A percentile compares a stretch with the other conserved stretches of the same genome.
phyloP scores from a whole-genome alignment of 2,113 vertebrate species.

The Psettodes erumei region DNA sequence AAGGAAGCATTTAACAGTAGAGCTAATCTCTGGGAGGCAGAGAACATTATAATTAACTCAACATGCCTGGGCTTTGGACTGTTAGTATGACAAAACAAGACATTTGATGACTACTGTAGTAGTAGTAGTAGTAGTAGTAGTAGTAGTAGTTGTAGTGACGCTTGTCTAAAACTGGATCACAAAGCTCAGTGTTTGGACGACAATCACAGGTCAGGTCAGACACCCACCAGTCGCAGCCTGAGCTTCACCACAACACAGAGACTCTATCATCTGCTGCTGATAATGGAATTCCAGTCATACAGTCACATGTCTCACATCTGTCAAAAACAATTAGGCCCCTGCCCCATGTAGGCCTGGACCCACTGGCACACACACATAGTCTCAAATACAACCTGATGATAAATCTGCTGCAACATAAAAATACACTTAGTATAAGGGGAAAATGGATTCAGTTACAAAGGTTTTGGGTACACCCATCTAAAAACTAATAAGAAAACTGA shows the following conservation, averaged over 20 bases:
- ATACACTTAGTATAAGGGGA: not conserved
- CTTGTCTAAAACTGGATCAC: conserved; percentile 40
- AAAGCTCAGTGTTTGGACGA: conserved; percentile 15
- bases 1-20: not conserved
- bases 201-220: conserved; percentile 67
- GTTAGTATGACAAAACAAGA: not conserved
- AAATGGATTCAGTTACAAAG: not conserved
- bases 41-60: not conserved
- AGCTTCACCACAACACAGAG: conserved; percentile 64
- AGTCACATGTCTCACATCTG: conserved; percentile 76
- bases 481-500: not conserved
- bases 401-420: not conserved
- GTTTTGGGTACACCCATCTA: not conserved
- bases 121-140: not conserved
- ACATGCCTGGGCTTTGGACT: not conserved
- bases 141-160: not conserved
- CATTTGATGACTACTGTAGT: not conserved
- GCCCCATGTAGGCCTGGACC: conserved; percentile 46
- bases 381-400: no score
- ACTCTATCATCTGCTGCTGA: conserved; percentile 70
- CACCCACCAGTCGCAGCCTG: conserved; percentile 64
- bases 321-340: conserved; percentile 69
- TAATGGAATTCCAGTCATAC: conserved; percentile 70
- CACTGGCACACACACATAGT: conserved; percentile 44
- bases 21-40: not conserved